Evolutionary conservation across 2,797 vertebrate genomes (phyloP).

Genomic region (Catamblyrhynchus diadema): DNA sequence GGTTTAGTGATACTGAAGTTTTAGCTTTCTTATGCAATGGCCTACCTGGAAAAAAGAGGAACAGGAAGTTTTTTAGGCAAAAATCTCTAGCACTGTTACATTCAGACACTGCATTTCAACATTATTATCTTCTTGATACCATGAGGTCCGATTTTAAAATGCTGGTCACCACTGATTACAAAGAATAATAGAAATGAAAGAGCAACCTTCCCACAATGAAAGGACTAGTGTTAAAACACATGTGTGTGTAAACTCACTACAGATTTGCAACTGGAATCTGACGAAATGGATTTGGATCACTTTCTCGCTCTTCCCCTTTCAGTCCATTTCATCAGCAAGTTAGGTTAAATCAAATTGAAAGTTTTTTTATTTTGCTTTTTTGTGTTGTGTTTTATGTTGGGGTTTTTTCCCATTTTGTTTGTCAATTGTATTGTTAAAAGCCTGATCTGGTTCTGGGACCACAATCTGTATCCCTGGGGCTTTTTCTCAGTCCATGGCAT

Average conservation of each 20-base stretch:
- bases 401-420: background rate
- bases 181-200: slow-evolving; percentile 47
- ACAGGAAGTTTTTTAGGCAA: background rate
- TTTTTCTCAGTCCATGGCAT: slow-evolving; percentile 56
- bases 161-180: slow-evolving; percentile 64
- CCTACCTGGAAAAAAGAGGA: background rate
- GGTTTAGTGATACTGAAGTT: slow-evolving; percentile 26
- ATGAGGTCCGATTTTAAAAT: slow-evolving; percentile 52
- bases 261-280: slow-evolving; percentile 60
- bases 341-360: slow-evolving; percentile 62
- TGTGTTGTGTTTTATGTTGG: background rate
- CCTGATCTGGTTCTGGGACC: slow-evolving; percentile 45
- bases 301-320: background rate
- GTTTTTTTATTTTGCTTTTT: background rate
- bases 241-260: slow-evolving; percentile 67
- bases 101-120: slow-evolving; percentile 25
- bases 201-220: slow-evolving; percentile 59
- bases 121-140: slow-evolving; percentile 21
- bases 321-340: slow-evolving; percentile 61
- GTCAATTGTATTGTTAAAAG: slow-evolving; percentile 7
- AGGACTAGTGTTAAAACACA: slow-evolving; percentile 75
- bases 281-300: slow-evolving; percentile 42
- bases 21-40: slow-evolving; percentile 17
- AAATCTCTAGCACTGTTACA: slow-evolving; percentile 41
- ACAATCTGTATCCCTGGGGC: slow-evolving; percentile 13